phyloP scores from a whole-genome alignment of 1,140 invertebrate genomes.

The Drosophila cardini region DNA sequence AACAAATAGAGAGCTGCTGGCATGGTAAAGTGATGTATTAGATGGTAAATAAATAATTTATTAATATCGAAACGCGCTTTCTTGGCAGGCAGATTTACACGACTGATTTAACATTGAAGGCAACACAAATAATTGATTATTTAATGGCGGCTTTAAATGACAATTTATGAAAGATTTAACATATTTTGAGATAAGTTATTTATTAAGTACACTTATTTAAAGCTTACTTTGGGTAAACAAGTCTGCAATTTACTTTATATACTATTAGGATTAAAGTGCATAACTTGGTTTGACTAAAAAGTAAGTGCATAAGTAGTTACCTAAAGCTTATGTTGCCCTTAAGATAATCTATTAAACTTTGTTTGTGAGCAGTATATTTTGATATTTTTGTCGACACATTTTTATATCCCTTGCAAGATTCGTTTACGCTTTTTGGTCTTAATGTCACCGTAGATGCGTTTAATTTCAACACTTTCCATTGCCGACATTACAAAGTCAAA shows the following conservation, averaged over 20 bases:
- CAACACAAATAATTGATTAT: conserved; percentile 12
- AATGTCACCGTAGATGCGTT: conserved; percentile 24
- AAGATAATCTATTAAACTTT: no score
- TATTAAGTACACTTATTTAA: no score
- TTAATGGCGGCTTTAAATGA: not conserved
- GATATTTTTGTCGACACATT: no score
- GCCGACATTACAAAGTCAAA: conserved; percentile 14
- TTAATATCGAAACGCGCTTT: conserved; percentile 3
- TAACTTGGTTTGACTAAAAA: no score
- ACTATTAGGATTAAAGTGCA: no score
- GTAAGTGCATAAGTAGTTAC: no score
- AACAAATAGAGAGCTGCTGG: not conserved
- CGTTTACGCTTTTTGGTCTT: not conserved
- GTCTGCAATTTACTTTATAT: no score
- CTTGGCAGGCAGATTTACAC: conserved; percentile 3
- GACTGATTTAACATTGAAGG: not conserved
- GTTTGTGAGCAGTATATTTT: no score
- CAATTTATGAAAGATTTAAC: not conserved
- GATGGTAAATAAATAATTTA: conserved; percentile 33
- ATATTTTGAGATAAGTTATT: not conserved
- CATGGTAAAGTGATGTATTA: not conserved
- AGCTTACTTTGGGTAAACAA: no score
- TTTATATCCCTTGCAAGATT: not conserved
- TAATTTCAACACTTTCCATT: conserved; percentile 11
- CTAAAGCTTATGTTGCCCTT: no score